These are phyloP conservation scores for Callocephalon fimbriatum DNA, from an alignment of 2,113 vertebrate species.

Conservation along the genomic window DNA sequence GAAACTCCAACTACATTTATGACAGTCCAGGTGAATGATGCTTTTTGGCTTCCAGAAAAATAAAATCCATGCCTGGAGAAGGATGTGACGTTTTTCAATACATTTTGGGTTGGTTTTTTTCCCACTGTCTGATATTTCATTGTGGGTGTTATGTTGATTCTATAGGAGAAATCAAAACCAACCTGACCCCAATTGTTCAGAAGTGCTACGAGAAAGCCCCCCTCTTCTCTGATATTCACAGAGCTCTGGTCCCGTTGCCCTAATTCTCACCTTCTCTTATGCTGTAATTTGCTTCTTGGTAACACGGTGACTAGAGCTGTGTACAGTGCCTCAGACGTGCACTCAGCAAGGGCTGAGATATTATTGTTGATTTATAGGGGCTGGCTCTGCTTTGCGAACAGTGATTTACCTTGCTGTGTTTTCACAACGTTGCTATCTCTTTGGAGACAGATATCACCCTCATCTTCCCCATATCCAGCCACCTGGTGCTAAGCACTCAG, in stretches of 20 bases:
- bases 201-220: neutral
- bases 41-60: neutral
- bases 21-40: neutral
- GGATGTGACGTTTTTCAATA: neutral
- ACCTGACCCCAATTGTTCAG: constrained; percentile 59
- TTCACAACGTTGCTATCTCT: constrained; percentile 52
- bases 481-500: constrained; percentile 8
- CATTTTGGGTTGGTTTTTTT: neutral
- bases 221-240: neutral
- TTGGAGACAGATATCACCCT: constrained; percentile 42
- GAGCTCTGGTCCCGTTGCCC: constrained; percentile 51
- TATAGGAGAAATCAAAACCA: constrained; percentile 50
- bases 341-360: constrained; percentile 19
- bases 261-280: constrained; percentile 69
- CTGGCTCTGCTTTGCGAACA: constrained; percentile 13
- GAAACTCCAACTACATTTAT: neutral
- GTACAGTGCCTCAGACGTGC: constrained; percentile 53
- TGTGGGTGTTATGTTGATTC: constrained; percentile 35
- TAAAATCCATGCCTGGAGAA: neutral
- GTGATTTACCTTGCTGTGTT: constrained; percentile 56
- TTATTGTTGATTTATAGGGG: constrained; percentile 62
- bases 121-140: constrained; percentile 36
- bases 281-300: constrained; percentile 63
- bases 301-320: constrained; percentile 3
- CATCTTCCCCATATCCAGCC: neutral